Evolutionary conservation across 1,140 invertebrate species (phyloP).

Genomic region (Sycophila sp.): DNA sequence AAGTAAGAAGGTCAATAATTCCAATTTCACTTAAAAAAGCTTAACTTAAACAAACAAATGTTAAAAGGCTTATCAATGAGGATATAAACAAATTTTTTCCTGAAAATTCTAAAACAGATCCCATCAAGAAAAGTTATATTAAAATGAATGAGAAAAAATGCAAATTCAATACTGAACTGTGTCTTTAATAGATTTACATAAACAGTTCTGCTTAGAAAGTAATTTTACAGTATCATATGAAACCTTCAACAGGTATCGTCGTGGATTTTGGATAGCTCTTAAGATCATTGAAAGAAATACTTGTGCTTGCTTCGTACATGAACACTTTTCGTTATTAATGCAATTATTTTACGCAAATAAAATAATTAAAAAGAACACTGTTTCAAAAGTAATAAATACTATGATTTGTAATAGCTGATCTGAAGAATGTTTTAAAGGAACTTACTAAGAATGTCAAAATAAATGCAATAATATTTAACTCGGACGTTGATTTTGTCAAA

Average conservation of each 20-base stretch:
- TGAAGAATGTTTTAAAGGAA: not conserved
- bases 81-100: not conserved
- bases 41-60: not conserved
- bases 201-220: not conserved
- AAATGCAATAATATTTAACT: not conserved
- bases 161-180: not conserved
- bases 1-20: not conserved
- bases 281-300: not conserved
- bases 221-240: not conserved
- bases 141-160: not conserved
- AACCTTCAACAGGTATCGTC: constrained; percentile 1
- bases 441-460: not conserved
- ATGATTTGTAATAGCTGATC: not conserved
- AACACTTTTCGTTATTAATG: not conserved
- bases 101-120: constrained; percentile 5
- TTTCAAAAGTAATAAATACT: not conserved
- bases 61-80: too few species aligned
- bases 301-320: not conserved
- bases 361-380: not conserved
- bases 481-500: not conserved
- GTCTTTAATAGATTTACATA: not conserved
- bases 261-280: not conserved
- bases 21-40: not conserved
- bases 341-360: not conserved
- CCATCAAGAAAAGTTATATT: not conserved